phyloP scores from a whole-genome alignment of 2,797 vertebrate genomes.

The Atherinosoma microstoma region DNA sequence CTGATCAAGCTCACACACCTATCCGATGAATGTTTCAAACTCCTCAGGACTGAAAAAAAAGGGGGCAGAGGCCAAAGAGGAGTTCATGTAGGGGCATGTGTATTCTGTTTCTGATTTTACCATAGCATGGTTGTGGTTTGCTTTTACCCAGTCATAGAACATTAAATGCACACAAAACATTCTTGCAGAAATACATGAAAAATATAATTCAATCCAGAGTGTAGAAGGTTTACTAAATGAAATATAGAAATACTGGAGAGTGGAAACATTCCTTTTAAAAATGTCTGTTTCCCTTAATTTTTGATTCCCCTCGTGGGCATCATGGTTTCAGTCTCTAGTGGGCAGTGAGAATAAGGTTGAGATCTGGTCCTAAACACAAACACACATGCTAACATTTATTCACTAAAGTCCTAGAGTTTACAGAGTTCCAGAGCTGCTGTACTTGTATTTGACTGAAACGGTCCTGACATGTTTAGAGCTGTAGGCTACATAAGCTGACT shows the following conservation, averaged over 20 bases:
- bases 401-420: conserved; percentile 42
- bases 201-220: not conserved
- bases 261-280: conserved; percentile 46
- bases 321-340: conserved; percentile 45
- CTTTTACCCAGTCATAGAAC: conserved; percentile 17
- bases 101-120: conserved; percentile 44
- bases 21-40: conserved; percentile 46
- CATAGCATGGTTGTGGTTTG: conserved; percentile 20
- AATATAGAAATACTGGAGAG: conserved; percentile 1
- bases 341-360: conserved; percentile 32
- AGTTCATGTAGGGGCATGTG: conserved; percentile 62
- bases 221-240: not conserved
- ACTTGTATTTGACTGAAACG: conserved; percentile 49
- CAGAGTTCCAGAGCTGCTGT: conserved; percentile 38
- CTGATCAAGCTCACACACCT: conserved; percentile 75
- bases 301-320: conserved; percentile 38
- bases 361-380: conserved; percentile 37
- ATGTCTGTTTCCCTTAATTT: conserved; percentile 61
- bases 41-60: conserved; percentile 21
- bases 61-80: conserved; percentile 43
- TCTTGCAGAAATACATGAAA: not conserved
- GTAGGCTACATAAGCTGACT: conserved; percentile 53
- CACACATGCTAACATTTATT: conserved; percentile 9
- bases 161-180: not conserved
- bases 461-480: conserved; percentile 67